Evolutionary conservation across 2,797 vertebrate species (phyloP).

Genomic region (Sciaenops ocellatus): DNA sequence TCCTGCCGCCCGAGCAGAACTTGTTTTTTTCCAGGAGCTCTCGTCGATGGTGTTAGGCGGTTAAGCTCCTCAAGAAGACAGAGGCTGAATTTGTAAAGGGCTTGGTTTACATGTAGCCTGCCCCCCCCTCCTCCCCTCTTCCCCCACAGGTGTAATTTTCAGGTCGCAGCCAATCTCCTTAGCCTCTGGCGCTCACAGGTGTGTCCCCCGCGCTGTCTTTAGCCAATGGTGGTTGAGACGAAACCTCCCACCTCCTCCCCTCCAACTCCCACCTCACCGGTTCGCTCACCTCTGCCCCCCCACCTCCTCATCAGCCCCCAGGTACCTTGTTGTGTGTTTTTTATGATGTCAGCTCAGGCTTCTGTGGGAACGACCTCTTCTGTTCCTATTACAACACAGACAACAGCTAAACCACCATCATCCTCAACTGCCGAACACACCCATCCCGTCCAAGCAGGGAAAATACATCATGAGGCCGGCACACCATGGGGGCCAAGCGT

Average conservation of each 20-base stretch:
- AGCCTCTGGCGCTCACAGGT: conserved; percentile 85
- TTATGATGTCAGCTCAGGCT: conserved; percentile 87
- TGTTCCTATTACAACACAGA: conserved; percentile 76
- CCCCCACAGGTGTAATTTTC: conserved; percentile 90
- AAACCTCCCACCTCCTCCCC: conserved; percentile 45
- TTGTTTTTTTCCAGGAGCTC: conserved; percentile 76
- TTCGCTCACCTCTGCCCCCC: conserved; percentile 71
- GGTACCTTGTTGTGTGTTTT: conserved; percentile 84
- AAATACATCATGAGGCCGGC: conserved; percentile 11
- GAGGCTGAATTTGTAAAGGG: conserved; percentile 92
- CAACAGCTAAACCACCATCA: conserved; percentile 66
- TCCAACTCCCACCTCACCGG: conserved; percentile 65
- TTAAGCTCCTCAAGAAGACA: conserved; percentile 91
- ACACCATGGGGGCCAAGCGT: neutral
- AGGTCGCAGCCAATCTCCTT: conserved; percentile 86
- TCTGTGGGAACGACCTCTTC: conserved; percentile 81
- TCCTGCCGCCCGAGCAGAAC: conserved; percentile 51
- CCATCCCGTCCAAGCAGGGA: conserved; percentile 33
- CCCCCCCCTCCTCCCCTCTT: conserved; percentile 65
- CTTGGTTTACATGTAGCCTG: conserved; percentile 90
- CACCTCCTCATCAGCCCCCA: conserved; percentile 70
- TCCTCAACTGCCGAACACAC: conserved; percentile 65
- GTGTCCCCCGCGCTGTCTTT: conserved; percentile 76
- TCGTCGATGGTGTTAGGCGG: conserved; percentile 76
- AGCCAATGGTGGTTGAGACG: conserved; percentile 76